phyloP scores from a whole-genome alignment of 2,888 invertebrate species.

The Tetanocera ferruginea region DNA sequence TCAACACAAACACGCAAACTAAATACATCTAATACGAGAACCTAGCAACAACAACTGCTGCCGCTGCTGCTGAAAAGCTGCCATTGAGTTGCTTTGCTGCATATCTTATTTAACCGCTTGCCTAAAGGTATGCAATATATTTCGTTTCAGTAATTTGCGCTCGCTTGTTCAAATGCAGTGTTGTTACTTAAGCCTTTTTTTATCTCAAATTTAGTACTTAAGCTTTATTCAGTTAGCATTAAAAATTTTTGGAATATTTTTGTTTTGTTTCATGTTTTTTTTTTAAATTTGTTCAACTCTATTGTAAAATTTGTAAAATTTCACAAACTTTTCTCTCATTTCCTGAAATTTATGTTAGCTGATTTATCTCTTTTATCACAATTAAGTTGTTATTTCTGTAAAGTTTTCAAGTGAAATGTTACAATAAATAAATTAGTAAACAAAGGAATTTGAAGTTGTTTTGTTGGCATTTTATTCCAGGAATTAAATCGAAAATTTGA shows the following conservation, averaged over 20 bases:
- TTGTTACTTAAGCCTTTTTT: neutral
- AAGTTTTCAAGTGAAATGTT: constrained; percentile 39
- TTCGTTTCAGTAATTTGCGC: neutral
- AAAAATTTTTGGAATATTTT: neutral
- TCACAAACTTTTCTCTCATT: neutral
- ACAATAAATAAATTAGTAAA: constrained; percentile 42
- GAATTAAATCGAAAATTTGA: no score
- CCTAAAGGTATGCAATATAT: constrained; percentile 24
- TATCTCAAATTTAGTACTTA: neutral
- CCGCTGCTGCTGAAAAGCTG: neutral
- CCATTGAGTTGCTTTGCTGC: neutral
- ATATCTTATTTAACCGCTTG: neutral
- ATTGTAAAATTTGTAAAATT: neutral
- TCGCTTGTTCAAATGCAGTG: neutral
- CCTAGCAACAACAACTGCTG: neutral
- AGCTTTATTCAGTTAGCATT: neutral
- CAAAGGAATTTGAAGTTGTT: constrained; percentile 14
- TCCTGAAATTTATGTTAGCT: neutral
- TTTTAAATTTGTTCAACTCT: neutral
- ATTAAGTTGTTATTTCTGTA: neutral
- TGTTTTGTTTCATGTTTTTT: neutral
- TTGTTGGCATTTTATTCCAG: neutral
- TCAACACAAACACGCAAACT: neutral
- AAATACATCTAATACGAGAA: neutral
- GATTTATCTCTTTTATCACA: neutral